Evolutionary conservation across 2,888 invertebrate species (phyloP).

Genomic region (Notodonta dromedarius): DNA sequence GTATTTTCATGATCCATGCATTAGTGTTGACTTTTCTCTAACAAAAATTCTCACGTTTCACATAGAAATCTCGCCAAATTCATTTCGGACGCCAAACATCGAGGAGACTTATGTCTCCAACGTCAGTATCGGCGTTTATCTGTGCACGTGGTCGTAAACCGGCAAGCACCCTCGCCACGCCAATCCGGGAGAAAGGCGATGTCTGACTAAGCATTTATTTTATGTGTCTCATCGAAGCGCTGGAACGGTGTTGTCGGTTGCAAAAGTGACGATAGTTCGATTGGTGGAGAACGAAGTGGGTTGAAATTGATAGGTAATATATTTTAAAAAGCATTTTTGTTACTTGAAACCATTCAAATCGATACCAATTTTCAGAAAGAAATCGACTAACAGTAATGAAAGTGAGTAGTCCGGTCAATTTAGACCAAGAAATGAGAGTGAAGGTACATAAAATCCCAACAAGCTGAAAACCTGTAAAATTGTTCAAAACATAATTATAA

Average conservation of each 20-base stretch:
- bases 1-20: no score
- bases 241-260: background rate
- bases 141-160: constrained; percentile 1
- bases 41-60: background rate
- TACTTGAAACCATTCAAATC: no score
- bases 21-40: no score
- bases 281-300: background rate
- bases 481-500: no score
- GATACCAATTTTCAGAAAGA: no score
- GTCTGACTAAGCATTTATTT: constrained; percentile 15
- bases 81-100: background rate
- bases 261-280: background rate
- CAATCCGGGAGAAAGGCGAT: constrained; percentile 6
- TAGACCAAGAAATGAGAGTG: no score
- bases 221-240: background rate
- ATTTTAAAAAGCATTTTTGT: no score
- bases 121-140: constrained; percentile 2
- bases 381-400: no score
- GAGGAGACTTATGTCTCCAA: background rate
- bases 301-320: background rate
- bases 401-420: no score
- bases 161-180: constrained; percentile 7
- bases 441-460: no score
- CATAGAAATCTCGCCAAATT: background rate
- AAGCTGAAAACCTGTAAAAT: no score